Evolutionary conservation across 2,113 vertebrate genomes (phyloP).

Genomic region (Plestiodon gilberti): DNA sequence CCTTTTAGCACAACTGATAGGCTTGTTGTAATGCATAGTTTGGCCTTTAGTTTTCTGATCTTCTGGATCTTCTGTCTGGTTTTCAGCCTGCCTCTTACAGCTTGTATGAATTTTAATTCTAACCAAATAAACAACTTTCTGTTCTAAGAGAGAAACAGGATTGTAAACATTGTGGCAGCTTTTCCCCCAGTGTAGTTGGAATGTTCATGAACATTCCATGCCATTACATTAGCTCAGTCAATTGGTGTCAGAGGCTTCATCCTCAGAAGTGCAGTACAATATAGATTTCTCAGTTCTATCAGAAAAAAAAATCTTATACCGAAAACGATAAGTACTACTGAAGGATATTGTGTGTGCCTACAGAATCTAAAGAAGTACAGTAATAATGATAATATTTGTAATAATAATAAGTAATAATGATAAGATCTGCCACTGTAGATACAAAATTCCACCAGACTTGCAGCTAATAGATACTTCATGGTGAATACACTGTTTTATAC

Average conservation of each 20-base stretch:
- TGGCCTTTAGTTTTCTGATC: background rate
- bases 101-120: background rate
- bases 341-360: background rate
- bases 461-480: background rate
- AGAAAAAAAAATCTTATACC: background rate
- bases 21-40: too few species aligned
- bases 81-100: background rate
- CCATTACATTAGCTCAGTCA: background rate
- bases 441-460: background rate
- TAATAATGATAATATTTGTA: too few species aligned
- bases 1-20: too few species aligned
- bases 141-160: background rate
- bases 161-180: background rate
- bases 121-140: background rate
- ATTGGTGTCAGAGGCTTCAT: background rate
- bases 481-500: constrained; percentile 1
- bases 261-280: background rate
- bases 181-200: background rate
- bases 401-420: too few species aligned
- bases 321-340: background rate
- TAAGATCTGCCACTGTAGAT: background rate
- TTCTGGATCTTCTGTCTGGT: background rate
- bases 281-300: background rate
- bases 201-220: background rate
- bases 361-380: background rate